Evolutionary conservation across 2,888 invertebrate genomes (phyloP), one percentile per base, ranked within the genome.

Genomic region (Synanthedon tipuliformis): DNA sequence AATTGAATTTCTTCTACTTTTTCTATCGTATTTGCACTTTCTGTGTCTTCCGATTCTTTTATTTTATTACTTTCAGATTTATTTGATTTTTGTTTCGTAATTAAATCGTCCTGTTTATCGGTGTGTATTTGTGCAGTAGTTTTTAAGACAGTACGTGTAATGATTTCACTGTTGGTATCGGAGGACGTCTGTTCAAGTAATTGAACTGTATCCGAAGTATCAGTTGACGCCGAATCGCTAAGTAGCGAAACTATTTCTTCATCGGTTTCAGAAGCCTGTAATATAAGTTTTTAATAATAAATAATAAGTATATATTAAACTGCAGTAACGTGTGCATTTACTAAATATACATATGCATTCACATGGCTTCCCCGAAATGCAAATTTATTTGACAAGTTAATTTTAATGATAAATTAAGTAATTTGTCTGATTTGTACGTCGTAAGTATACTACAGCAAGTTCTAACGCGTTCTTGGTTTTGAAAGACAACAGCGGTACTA

Each of bases 241-340:
- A 13, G 13, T 13, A 45, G 13, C 7, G 45, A 45, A 61, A 81
- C 81, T 3, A 81, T 60, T 60, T 78, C 78, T 45, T 68, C 67
- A 18, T 65, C 64, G 15, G 61, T 61, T 3, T 57, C 64, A 5
- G 65, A 61, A 27, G 12, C 13, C 51, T 40, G 51, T 23, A 45
- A 45, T 34, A 34, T 34, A 7, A 7, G 8, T 8, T 34, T 34
- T 7, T 3, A 34, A 3, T 23, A 23, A 23, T 23, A 4, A 34
- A 34, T 8, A 34, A 34, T n/a, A n/a, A n/a, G n/a, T n/a, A n/a
- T n/a, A 3, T 34, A 8, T 2, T 34, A 8, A 8, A 34, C 27
- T 34, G 27, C 2, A 27, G 7, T 27, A 27, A 27, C 1, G 5
- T 27, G 3, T 27, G 27, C 27, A 27, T 27, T 1, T 27, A 23